Base-by-base conservation (phyloP, 1,140 invertebrate genomes). In the Sitodiplosis mosellana region DNA sequence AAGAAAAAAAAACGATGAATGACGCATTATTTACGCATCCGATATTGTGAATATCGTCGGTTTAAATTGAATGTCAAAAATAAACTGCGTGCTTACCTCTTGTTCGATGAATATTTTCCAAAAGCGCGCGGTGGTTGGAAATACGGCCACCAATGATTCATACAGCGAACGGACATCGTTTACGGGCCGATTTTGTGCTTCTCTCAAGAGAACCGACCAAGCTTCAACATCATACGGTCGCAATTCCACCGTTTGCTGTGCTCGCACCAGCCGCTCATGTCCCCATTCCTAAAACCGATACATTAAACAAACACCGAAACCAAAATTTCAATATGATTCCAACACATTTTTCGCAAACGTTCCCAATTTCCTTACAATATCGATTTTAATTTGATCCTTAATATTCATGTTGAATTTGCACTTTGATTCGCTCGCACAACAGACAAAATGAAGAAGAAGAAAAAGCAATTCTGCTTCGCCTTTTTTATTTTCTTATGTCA, bases 21-120 rank as follows among this genome's bases (percentile, higher is more conserved):
- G 33, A 2, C 37, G 5, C 34, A 34, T n/a, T n/a, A n/a, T n/a
- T n/a, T n/a, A n/a, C n/a, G n/a, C n/a, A n/a, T n/a, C n/a, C n/a
- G n/a, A n/a, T n/a, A n/a, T n/a, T n/a, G n/a, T n/a, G 18, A 47
- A 33, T 11, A 22, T 34, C n/a, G 21, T 46, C 17, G 8, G 18
- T 11, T 37, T 15, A 34, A 47, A 18, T 17, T 22, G n/a, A n/a
- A 17, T 11, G 18, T 40, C 27, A 48, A 33, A 48, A 48, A 20
- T 27, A 42, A 22, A 17, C 6, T 17, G 36, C 10, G 22, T 21
- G 51, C 50, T 60, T 70, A 91, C 87, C 83, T 99, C 95, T 73
- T 97, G 92, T 69, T 99, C 95, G 57, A 99, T 98, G 69, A 96
- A 99, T 53, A 95, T 87, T 70, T 96, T 97, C 95, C 95, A 99